Base-by-base conservation (phyloP, 2,797 vertebrate genomes). In the Percopsis omiscomaycus region DNA sequence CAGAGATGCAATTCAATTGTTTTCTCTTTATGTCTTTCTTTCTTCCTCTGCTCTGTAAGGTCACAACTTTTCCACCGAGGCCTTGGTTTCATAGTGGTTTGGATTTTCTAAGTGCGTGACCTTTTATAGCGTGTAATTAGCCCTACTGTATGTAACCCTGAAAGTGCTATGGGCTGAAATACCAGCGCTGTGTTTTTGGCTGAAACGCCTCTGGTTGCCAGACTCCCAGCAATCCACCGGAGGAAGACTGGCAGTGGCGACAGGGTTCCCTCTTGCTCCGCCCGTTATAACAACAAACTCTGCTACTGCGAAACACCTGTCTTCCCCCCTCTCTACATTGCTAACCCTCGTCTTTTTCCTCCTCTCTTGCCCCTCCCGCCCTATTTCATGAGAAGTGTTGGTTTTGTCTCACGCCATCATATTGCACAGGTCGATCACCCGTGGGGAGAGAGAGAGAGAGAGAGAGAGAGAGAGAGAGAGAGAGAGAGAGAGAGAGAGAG, bases 281-380 rank as follows among this genome's bases (percentile, higher is more conserved):
- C 85, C 86, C 75, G 58, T 81, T 86, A 67, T 74, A 79, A 86
- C 82, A 89, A 88, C 83, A 90, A 90, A 86, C 81, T 71, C 28
- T 64, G 55, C 74, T 75, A 76, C 79, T 72, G 69, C 65, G 67
- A 85, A 84, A 79, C 88, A 89, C 88, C 84, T 87, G 85, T 74
- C 62, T 11, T 15, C 65, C 45, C 51, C 59, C 11, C 52, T n/a
- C 53, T 14, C 42, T 51, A 28, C 47, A 51, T 27, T 46, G 14
- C 61, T 22, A 22, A 15, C 29, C 58, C 32, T 16, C 14, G 50
- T 16, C 4, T 32, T 27, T 27, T 11, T 3, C 16, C 57, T 32
- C 1, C 37, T 13, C 59, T 5, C 6, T 30, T 22, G 1, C 10
- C n/a, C 55, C 28, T 32, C 37, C 10, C 37, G 12, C 45, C 2